Conservation (phyloP, 1,140 invertebrate species). For the Drosophila santomea region DNA sequence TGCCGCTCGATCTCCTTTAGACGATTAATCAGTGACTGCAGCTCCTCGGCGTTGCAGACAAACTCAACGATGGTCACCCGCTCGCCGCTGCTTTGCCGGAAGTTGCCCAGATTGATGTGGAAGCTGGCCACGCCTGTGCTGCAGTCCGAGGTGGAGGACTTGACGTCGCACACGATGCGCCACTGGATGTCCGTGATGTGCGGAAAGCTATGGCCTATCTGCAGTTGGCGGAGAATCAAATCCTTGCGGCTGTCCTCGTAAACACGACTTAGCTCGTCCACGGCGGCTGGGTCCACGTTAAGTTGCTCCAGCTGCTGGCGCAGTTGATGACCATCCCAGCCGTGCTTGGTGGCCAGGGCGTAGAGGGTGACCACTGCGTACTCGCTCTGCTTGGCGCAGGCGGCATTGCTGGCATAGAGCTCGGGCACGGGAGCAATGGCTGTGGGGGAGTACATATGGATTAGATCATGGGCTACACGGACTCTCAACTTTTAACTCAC, state of each 20-base stretch:
- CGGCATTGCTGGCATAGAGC: constrained; percentile 75
- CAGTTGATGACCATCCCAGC: constrained; percentile 47
- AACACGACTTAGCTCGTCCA: constrained; percentile 68
- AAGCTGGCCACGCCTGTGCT: constrained; percentile 72
- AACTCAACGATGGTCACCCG: constrained; percentile 73
- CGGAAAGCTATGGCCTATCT: constrained; percentile 70
- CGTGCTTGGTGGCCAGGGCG: constrained; percentile 73
- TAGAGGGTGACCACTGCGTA: constrained; percentile 76
- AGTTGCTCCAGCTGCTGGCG: constrained; percentile 60
- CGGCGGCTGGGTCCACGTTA: constrained; percentile 33
- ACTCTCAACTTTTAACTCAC: constrained; percentile 34
- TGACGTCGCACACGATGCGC: constrained; percentile 78
- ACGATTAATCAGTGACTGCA: constrained; percentile 78
- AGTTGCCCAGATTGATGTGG: constrained; percentile 72
- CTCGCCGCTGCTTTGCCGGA: constrained; percentile 67
- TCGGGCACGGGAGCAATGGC: constrained; percentile 80
- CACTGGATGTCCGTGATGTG: constrained; percentile 82
- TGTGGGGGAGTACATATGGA: background rate
- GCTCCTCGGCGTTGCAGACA: constrained; percentile 78
- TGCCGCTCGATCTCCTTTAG: constrained; percentile 83
- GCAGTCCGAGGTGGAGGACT: constrained; percentile 71
- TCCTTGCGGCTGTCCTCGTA: constrained; percentile 76
- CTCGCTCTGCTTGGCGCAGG: constrained; percentile 79
- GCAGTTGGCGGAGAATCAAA: constrained; percentile 68
- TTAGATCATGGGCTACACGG: background rate